Conservation (phyloP, 2,888 invertebrate species). For the Rhynchonema sp. region DNA sequence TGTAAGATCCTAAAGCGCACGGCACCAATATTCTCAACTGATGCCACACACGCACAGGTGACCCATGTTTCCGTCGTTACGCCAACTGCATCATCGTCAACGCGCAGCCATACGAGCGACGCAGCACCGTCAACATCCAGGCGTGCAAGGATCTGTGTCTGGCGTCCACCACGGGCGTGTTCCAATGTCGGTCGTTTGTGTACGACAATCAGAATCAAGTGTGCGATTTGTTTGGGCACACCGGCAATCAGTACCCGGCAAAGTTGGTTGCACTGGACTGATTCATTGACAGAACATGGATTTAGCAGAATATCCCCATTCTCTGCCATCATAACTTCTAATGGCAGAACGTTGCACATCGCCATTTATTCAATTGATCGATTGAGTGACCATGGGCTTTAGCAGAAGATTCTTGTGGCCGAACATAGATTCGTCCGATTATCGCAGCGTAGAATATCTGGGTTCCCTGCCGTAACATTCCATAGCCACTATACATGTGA, state of each 20-base stretch:
- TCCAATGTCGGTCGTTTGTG: conserved; percentile 25
- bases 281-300: no score
- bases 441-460: no score
- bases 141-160: conserved; percentile 22
- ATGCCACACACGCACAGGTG: conserved; percentile 9
- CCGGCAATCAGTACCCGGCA: conserved; percentile 20
- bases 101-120: conserved; percentile 26
- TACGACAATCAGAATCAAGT: conserved; percentile 25
- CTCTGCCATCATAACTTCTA: no score
- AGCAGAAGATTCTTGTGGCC: no score
- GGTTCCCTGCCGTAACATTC: no score
- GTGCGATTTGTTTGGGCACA: conserved; percentile 27
- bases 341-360: no score
- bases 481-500: background rate
- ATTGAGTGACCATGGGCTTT: no score
- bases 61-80: conserved; percentile 26
- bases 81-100: conserved; percentile 23
- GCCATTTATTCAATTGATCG: no score
- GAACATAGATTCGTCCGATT: no score
- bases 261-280: no score
- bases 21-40: background rate
- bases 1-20: background rate
- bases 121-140: conserved; percentile 11
- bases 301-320: no score
- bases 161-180: conserved; percentile 15